phyloP scores from a whole-genome alignment of 2,888 invertebrate genomes.

The Ypsolopha sequella region DNA sequence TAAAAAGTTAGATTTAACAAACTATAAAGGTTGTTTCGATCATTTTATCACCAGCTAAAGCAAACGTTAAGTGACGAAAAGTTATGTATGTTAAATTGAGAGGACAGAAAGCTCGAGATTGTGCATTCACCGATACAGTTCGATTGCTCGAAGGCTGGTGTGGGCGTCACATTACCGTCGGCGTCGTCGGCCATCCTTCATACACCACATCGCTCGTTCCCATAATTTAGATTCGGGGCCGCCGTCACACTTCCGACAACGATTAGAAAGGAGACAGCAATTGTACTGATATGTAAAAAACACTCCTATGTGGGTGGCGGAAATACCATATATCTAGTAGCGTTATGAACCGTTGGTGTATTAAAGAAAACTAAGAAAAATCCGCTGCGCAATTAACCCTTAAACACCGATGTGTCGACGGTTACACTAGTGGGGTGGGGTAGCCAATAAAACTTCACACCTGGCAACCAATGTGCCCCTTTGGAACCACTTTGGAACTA shows the following conservation, averaged over 20 bases:
- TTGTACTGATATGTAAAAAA: constrained; percentile 46
- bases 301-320: constrained; percentile 41
- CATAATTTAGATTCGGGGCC: constrained; percentile 66
- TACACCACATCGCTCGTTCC: constrained; percentile 61
- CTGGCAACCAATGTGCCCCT: no score
- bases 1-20: no score
- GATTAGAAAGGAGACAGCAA: constrained; percentile 65
- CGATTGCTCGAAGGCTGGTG: constrained; percentile 56
- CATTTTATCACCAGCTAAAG: no score
- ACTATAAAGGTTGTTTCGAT: no score
- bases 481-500: no score
- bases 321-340: constrained; percentile 21
- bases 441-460: no score
- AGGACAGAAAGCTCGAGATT: background rate
- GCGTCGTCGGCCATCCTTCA: constrained; percentile 49
- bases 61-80: no score
- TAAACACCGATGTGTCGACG: no score
- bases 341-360: background rate
- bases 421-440: no score
- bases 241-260: constrained; percentile 56
- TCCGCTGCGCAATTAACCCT: no score
- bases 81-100: no score
- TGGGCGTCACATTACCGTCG: constrained; percentile 52
- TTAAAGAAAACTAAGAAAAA: background rate
- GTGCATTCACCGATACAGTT: constrained; percentile 44